Conservation (phyloP, 2,113 vertebrate genomes). For the Amblyopsis rosae region DNA sequence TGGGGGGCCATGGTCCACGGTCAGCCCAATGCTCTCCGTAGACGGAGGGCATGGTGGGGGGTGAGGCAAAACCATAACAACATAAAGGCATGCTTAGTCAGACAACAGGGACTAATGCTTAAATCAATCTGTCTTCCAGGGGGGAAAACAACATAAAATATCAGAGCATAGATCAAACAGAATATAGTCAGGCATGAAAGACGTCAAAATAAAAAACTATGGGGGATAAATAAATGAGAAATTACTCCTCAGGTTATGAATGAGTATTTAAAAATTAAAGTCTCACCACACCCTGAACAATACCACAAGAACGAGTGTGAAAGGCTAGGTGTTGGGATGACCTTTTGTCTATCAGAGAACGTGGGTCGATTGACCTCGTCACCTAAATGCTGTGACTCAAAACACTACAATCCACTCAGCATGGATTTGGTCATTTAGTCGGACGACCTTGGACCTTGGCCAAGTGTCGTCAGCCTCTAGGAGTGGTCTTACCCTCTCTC, state of each 20-base stretch:
- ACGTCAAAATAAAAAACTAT: neutral
- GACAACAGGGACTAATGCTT: conserved; percentile 36
- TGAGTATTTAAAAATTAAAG: neutral
- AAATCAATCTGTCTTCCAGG: neutral
- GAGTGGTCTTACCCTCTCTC: conserved; percentile 83
- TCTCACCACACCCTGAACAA: too few species aligned
- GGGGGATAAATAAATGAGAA: neutral
- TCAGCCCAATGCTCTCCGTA: conserved; percentile 68
- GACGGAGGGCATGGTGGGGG: conserved; percentile 19
- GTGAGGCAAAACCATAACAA: conserved; percentile 54
- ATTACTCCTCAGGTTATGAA: neutral
- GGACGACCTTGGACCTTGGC: neutral
- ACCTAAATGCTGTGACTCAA: too few species aligned
- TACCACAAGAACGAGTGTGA: neutral
- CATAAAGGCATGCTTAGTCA: conserved; percentile 68
- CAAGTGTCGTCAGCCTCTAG: conserved; percentile 11
- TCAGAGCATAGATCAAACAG: neutral
- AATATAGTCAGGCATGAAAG: neutral
- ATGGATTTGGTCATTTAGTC: too few species aligned
- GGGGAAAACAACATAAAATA: neutral
- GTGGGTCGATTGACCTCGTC: too few species aligned
- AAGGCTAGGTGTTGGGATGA: neutral
- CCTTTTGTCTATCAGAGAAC: neutral
- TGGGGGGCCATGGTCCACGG: conserved; percentile 73
- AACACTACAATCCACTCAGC: too few species aligned